Conservation (phyloP, 2,888 invertebrate genomes). For the Halictus quadricinctus region DNA sequence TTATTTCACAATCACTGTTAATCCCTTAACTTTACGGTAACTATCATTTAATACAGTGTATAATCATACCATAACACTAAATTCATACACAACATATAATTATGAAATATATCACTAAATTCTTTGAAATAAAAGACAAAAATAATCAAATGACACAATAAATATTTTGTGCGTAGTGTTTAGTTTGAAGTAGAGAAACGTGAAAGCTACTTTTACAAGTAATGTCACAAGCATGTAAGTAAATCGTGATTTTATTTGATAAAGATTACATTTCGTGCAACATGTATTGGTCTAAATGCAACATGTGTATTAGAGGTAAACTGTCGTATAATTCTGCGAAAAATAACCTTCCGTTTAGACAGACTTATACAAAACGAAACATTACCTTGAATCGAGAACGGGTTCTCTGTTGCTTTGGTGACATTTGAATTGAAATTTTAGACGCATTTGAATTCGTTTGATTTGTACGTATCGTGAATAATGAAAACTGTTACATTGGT, state of each 20-base stretch:
- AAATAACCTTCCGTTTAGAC: conserved; percentile 16
- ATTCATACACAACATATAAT: background rate
- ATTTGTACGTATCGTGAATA: conserved; percentile 24
- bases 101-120: background rate
- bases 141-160: background rate
- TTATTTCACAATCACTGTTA: background rate
- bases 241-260: background rate
- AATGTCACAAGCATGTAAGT: background rate
- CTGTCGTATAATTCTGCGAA: background rate
- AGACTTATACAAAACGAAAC: conserved; percentile 15
- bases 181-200: background rate
- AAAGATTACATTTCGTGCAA: background rate
- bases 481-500: conserved; percentile 29
- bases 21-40: background rate
- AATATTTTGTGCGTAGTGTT: background rate
- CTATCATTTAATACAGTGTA: background rate
- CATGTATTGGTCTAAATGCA: background rate
- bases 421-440: conserved; percentile 72
- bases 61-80: background rate
- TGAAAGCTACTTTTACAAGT: background rate
- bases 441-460: conserved; percentile 47
- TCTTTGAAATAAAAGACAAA: background rate
- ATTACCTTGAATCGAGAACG: conserved; percentile 78
- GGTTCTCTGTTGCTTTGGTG: conserved; percentile 74
- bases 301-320: background rate